A percentile compares a stretch with the other conserved stretches of the same genome.
Conservation (phyloP, 2,797 vertebrate species). For the Zenarchopterus dispar region DNA sequence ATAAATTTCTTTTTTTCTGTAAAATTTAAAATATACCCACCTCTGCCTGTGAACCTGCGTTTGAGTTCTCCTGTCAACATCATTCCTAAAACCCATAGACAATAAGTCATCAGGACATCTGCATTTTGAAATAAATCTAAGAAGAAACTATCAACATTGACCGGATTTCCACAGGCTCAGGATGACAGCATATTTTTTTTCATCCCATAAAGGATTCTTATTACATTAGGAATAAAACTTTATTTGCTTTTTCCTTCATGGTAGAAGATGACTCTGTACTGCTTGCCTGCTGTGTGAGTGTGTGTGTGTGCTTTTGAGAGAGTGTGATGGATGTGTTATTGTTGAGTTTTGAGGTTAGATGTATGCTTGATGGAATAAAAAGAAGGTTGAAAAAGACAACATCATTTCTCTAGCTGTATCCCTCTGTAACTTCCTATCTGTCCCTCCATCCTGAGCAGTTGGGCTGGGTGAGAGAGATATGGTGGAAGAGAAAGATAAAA, state of each 20-base stretch:
- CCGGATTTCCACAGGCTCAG: constrained; percentile 29
- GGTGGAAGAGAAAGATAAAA: constrained; percentile 45
- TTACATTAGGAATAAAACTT: constrained; percentile 64
- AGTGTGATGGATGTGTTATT: constrained; percentile 80
- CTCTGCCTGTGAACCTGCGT: no score
- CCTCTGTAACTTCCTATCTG: constrained; percentile 33
- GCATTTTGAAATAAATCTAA: constrained; percentile 22
- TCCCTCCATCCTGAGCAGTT: constrained; percentile 52
- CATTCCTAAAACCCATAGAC: not conserved
- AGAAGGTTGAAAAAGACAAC: constrained; percentile 75
- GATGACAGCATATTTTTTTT: constrained; percentile 46
- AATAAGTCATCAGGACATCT: constrained; percentile 16
- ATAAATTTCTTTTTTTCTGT: not conserved
- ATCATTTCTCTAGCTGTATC: constrained; percentile 74
- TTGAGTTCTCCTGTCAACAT: no score
- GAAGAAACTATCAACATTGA: constrained; percentile 33
- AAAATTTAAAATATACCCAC: no score
- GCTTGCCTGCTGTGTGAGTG: constrained; percentile 27
- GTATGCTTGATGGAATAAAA: constrained; percentile 80
- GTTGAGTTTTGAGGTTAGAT: constrained; percentile 77
- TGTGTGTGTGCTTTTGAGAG: constrained; percentile 18
- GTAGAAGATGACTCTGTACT: constrained; percentile 55
- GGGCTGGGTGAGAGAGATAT: constrained; percentile 30
- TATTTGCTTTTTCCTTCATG: constrained; percentile 62
- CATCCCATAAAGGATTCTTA: constrained; percentile 53